Evolutionary conservation across 2,888 invertebrate genomes (phyloP).

Genomic region (Scaptodrosophila latifasciaeformis): DNA sequence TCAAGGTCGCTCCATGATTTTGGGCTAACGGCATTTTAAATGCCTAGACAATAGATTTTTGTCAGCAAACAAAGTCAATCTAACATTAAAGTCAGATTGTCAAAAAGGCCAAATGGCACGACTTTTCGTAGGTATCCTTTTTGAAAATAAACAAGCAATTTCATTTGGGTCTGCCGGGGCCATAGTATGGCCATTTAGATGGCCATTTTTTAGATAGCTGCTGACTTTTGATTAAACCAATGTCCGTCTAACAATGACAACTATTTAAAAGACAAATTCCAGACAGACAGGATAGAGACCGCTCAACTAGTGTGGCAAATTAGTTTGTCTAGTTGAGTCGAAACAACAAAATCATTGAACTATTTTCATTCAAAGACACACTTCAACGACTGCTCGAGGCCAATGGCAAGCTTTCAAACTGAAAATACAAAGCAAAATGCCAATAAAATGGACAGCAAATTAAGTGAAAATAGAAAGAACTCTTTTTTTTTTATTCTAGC

Average conservation of each 20-base stretch:
- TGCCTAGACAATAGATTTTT: constrained; percentile 44
- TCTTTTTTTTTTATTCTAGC: neutral
- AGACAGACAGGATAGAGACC: neutral
- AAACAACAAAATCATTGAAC: constrained; percentile 18
- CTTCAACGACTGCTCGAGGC: constrained; percentile 1
- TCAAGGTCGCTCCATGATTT: too few relatives aligned
- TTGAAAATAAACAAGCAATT: constrained; percentile 63
- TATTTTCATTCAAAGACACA: neutral
- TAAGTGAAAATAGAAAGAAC: neutral
- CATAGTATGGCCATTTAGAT: constrained; percentile 47
- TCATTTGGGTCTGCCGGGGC: constrained; percentile 18
- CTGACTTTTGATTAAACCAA: constrained; percentile 48
- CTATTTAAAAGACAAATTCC: neutral
- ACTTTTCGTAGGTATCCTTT: constrained; percentile 46
- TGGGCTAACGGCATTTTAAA: constrained; percentile 29
- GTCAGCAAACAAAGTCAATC: constrained; percentile 1
- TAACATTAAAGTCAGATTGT: constrained; percentile 3
- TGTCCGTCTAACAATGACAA: neutral
- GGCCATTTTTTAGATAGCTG: constrained; percentile 56
- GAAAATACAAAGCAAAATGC: neutral
- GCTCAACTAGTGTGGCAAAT: constrained; percentile 28
- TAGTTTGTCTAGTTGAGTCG: constrained; percentile 37
- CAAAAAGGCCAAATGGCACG: constrained; percentile 4
- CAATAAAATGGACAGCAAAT: neutral
- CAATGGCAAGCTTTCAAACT: neutral